phyloP scores from a whole-genome alignment of 2,888 invertebrate genomes.

The Nipponacmea schrenckii region DNA sequence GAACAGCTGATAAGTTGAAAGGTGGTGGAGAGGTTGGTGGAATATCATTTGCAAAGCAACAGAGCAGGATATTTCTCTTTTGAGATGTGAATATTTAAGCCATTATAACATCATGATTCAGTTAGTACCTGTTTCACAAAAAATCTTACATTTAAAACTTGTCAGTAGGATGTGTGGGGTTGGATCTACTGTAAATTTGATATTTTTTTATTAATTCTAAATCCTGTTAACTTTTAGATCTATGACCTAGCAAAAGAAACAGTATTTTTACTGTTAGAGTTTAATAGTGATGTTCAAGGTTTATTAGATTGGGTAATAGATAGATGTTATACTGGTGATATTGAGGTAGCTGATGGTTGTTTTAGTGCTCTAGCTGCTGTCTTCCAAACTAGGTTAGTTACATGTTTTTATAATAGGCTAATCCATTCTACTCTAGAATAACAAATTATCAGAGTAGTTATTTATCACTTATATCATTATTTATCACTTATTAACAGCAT shows the following conservation, averaged over 20 bases:
- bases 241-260: slow-evolving; percentile 92
- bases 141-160: not conserved
- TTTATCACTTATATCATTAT: too few species aligned
- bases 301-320: slow-evolving; percentile 97
- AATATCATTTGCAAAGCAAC: too few species aligned
- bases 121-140: not conserved
- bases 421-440: too few species aligned
- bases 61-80: too few species aligned
- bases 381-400: slow-evolving; percentile 87
- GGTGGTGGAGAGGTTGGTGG: too few species aligned
- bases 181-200: not conserved
- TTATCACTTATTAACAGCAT: too few species aligned
- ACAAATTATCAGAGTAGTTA: too few species aligned
- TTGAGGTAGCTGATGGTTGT: slow-evolving; percentile 93
- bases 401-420: too few species aligned
- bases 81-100: too few species aligned
- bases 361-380: slow-evolving; percentile 95
- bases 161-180: not conserved
- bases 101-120: too few species aligned
- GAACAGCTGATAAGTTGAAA: too few species aligned
- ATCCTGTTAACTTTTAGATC: slow-evolving; percentile 74
- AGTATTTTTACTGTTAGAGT: slow-evolving; percentile 90
- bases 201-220: too few species aligned
- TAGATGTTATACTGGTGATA: slow-evolving; percentile 92
- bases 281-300: slow-evolving; percentile 72